Percentiles rank a stretch among this genome's conserved stretches.
Evolutionary conservation across 2,888 invertebrate species (phyloP).

Genomic region (Microchrysa polita): DNA sequence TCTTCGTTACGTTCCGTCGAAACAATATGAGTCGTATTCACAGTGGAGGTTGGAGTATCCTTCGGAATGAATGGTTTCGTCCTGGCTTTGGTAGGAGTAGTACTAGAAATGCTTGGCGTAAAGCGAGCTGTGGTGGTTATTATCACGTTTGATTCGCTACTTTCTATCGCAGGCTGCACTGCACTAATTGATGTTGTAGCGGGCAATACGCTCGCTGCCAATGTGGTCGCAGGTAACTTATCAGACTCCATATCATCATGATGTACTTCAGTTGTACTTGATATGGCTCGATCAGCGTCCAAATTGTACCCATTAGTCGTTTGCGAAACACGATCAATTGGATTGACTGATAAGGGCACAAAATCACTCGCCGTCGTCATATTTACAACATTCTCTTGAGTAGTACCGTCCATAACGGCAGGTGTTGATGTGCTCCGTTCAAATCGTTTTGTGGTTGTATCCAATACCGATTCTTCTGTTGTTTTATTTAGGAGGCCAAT

Average conservation of each 20-base stretch:
- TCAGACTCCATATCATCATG: slow-evolving; percentile 15
- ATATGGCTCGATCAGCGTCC: slow-evolving; percentile 48
- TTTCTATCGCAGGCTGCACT: neutral
- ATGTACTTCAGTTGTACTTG: slow-evolving; percentile 36
- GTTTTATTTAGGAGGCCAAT: neutral
- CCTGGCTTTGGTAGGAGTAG: slow-evolving; percentile 2
- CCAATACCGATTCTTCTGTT: neutral
- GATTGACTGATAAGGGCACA: slow-evolving; percentile 21
- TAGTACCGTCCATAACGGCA: neutral
- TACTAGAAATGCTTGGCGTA: slow-evolving; percentile 24
- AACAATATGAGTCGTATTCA: slow-evolving; percentile 10
- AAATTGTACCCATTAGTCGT: slow-evolving; percentile 50
- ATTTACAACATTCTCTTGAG: slow-evolving; percentile 21
- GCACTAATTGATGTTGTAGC: slow-evolving; percentile 24
- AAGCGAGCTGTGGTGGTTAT: slow-evolving; percentile 22
- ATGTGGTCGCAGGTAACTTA: slow-evolving; percentile 1
- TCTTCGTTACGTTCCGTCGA: slow-evolving; percentile 27
- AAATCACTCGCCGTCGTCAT: neutral
- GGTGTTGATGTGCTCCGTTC: slow-evolving; percentile 34
- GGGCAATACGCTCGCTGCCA: neutral
- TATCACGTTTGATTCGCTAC: slow-evolving; percentile 18
- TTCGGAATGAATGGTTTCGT: neutral
- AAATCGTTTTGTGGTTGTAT: slow-evolving; percentile 31
- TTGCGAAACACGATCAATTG: slow-evolving; percentile 25
- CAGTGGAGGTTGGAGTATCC: slow-evolving; percentile 1